Evolutionary conservation across 2,888 invertebrate species (phyloP).

Genomic region (Hirtodrosophila alboralis): DNA sequence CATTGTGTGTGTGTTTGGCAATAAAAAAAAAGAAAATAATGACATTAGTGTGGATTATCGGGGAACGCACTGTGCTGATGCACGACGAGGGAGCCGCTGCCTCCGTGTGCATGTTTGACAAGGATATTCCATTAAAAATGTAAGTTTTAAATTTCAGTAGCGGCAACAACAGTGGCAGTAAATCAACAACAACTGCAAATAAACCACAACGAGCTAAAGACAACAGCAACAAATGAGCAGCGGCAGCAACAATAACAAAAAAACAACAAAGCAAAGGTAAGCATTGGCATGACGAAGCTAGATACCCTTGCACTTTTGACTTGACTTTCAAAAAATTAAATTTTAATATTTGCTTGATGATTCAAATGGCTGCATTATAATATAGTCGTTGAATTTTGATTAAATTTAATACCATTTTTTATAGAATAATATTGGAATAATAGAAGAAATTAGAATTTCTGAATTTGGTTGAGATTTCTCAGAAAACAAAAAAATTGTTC

Average conservation of each 20-base stretch:
- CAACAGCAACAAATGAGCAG: conserved; percentile 55
- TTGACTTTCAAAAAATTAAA: no score
- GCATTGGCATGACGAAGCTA: no score
- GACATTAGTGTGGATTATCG: conserved; percentile 69
- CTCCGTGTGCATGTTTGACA: conserved; percentile 60
- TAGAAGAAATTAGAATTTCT: no score
- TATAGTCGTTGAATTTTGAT: no score
- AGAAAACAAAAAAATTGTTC: no score
- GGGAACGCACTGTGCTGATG: conserved; percentile 26
- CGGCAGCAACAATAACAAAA: conserved; percentile 19
- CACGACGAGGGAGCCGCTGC: conserved; percentile 41
- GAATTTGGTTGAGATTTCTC: no score
- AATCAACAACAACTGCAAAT: conserved; percentile 54
- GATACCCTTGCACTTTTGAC: no score
- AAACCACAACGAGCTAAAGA: conserved; percentile 49
- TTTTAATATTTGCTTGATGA: no score
- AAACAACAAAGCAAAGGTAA: conserved; percentile 21
- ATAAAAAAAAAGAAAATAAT: conserved; percentile 52
- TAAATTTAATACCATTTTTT: no score
- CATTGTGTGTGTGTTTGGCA: conserved; percentile 15
- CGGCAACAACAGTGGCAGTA: conserved; percentile 31
- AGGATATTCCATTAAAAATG: conserved; percentile 75
- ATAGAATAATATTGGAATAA: no score
- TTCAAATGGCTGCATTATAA: no score
- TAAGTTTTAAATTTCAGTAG: conserved; percentile 64